Conservation (phyloP, 2,113 vertebrate species). For the Gobius niger region DNA sequence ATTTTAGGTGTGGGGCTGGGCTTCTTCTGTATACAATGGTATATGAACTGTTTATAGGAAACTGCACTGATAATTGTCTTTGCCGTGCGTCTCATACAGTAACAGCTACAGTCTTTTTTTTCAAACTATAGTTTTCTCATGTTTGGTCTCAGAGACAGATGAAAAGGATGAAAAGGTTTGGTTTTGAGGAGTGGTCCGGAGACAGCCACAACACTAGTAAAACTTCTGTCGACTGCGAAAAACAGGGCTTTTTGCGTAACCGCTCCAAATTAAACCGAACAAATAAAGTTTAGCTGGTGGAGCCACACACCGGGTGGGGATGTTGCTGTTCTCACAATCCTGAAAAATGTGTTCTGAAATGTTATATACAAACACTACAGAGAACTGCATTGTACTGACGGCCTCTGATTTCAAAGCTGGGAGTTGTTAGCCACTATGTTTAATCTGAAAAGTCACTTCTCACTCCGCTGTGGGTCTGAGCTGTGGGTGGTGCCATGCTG, state of each 20-base stretch:
- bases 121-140: conserved; percentile 2
- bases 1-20: too few species aligned
- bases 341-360: conserved; percentile 21
- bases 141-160: conserved; percentile 20
- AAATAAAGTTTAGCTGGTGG: conserved; percentile 2
- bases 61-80: conserved; percentile 20
- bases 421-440: conserved; percentile 7
- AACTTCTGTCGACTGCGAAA: conserved; percentile 23
- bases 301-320: not conserved
- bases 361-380: conserved; percentile 17
- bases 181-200: conserved; percentile 12
- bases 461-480: conserved; percentile 20
- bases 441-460: conserved; percentile 23
- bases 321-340: conserved; percentile 19
- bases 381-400: conserved; percentile 7
- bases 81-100: conserved; percentile 42
- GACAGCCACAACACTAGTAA: conserved; percentile 30
- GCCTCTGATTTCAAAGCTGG: conserved; percentile 9
- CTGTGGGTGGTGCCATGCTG: conserved; percentile 44
- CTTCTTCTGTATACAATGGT: not conserved
- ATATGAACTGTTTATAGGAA: conserved; percentile 5
- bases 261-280: conserved; percentile 22
- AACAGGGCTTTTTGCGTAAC: conserved; percentile 12
- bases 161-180: conserved; percentile 24
- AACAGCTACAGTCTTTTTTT: conserved; percentile 19